Percentiles rank a stretch among this genome's conserved stretches.
Evolutionary conservation across 2,797 vertebrate species (phyloP).

Genomic region (Sebastes matsubarae): DNA sequence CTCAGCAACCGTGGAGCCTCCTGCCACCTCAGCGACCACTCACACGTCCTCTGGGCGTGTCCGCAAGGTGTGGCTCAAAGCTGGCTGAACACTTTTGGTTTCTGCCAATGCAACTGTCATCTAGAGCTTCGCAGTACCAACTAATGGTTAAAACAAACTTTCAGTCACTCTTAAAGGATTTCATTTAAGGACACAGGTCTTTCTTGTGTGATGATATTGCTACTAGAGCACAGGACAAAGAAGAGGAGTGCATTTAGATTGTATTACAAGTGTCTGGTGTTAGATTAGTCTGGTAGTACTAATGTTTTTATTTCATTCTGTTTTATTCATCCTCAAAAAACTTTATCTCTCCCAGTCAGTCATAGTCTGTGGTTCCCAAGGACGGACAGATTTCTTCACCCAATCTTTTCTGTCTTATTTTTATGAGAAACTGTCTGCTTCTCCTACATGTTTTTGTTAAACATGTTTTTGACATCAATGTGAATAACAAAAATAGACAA

Average conservation of each 20-base stretch:
- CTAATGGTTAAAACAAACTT: background rate
- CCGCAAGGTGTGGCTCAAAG: slow-evolving; percentile 85
- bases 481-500: background rate
- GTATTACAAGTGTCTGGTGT: background rate
- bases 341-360: background rate
- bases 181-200: background rate
- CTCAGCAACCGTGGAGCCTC: slow-evolving; percentile 86
- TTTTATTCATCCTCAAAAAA: background rate
- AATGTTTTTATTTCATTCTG: background rate
- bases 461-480: background rate
- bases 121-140: background rate
- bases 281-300: background rate
- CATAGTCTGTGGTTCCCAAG: background rate
- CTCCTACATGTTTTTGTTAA: background rate
- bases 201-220: background rate
- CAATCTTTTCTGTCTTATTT: too few relatives aligned
- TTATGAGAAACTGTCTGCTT: too few relatives aligned
- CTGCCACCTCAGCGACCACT: slow-evolving; percentile 78
- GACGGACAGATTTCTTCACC: background rate
- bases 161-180: background rate
- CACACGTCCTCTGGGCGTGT: slow-evolving; percentile 83
- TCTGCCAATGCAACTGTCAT: background rate
- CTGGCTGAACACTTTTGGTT: background rate
- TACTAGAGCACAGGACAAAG: background rate
- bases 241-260: background rate